Conservation (phyloP, 2,888 invertebrate genomes). For the Eledona agricola region DNA sequence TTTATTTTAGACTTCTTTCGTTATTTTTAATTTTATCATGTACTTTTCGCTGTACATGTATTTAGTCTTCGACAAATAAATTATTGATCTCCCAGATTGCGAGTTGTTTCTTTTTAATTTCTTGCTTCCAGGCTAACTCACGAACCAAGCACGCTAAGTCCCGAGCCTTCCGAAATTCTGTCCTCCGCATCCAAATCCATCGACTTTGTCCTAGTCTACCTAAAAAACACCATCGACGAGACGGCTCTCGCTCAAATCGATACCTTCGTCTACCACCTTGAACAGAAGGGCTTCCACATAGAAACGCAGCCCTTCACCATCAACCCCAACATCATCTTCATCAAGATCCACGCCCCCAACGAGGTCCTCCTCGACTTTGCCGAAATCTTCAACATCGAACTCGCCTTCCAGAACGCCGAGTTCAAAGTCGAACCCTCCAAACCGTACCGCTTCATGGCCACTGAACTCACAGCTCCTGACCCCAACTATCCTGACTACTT, state of each 20-base stretch:
- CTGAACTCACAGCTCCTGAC: conserved; percentile 45
- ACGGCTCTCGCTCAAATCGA: conserved; percentile 37
- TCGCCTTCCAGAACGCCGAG: conserved; percentile 44
- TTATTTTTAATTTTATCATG: too few relatives aligned
- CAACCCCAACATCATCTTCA: conserved; percentile 14
- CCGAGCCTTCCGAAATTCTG: too few relatives aligned
- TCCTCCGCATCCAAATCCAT: too few relatives aligned
- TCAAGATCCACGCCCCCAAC: conserved; percentile 56
- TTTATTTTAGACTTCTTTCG: too few relatives aligned
- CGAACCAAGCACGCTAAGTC: too few relatives aligned
- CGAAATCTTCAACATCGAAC: conserved; percentile 46
- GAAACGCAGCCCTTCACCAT: conserved; percentile 42
- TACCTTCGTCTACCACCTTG: conserved; percentile 47
- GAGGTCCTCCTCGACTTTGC: conserved; percentile 45
- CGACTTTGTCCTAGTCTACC: conserved; percentile 48
- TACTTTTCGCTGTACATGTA: too few relatives aligned
- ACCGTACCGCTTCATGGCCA: conserved; percentile 45
- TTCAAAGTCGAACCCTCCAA: conserved; percentile 37
- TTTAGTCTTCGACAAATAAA: too few relatives aligned
- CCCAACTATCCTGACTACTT: conserved; percentile 39
- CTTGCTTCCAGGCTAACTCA: too few relatives aligned
- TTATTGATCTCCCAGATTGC: too few relatives aligned
- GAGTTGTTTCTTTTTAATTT: too few relatives aligned
- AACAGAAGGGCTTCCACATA: conserved; percentile 48
- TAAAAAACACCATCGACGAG: conserved; percentile 14